These are phyloP conservation scores for Erebia ligea DNA, from an alignment of 2,888 invertebrate genomes.

Conservation along the genomic window DNA sequence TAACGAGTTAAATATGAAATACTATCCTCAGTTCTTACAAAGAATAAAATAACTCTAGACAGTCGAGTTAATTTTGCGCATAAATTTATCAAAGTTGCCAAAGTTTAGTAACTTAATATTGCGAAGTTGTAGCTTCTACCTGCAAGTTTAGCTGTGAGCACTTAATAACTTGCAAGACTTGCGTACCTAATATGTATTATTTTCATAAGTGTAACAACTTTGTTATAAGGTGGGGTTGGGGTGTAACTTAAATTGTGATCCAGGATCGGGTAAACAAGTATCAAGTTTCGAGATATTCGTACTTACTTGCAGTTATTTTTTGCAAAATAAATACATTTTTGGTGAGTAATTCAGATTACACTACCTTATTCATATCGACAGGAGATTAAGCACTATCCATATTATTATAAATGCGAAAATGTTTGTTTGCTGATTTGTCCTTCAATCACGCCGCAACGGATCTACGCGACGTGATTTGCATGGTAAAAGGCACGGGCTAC, in stretches of 20 bases:
- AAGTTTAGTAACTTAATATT: constrained; percentile 9
- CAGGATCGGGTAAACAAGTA: background rate
- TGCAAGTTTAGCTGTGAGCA: constrained; percentile 4
- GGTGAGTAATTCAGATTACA: no score
- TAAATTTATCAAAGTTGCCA: constrained; percentile 11
- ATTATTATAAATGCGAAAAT: no score
- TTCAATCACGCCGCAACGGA: no score
- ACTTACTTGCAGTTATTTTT: no score
- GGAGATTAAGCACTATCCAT: no score
- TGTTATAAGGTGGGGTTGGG: background rate
- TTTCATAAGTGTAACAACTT: background rate
- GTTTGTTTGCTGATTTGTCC: no score
- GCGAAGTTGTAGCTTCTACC: background rate
- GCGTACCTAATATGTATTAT: background rate
- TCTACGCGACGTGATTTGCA: no score
- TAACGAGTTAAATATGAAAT: background rate
- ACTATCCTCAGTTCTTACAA: background rate
- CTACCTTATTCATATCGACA: no score
- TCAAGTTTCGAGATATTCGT: background rate
- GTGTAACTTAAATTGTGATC: background rate
- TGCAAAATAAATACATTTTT: no score
- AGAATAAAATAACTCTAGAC: constrained; percentile 2
- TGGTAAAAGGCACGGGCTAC: no score
- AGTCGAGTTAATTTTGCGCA: background rate
- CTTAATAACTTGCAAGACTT: constrained; percentile 1